Evolutionary conservation across 2,797 vertebrate species (phyloP), one percentile per base, ranked within the genome.

Genomic region (Capromys pilorides): DNA sequence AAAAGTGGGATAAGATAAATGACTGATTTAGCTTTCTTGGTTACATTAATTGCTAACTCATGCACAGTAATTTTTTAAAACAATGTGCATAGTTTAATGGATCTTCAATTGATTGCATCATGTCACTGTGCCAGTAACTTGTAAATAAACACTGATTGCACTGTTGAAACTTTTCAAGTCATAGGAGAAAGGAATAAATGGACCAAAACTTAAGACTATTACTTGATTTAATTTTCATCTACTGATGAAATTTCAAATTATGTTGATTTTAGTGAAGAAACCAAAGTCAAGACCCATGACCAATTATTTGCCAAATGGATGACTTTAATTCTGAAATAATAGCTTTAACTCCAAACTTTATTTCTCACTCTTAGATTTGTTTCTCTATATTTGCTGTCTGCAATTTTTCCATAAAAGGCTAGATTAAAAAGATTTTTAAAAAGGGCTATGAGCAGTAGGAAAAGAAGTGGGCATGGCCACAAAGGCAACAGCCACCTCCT

Each of bases 271-370:
- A 87, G 77, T 39, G 31, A 88, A 28, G 26, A 95, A 92, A 61
- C 6, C 22, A 67, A 86, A 24, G 24, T 7, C 61, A 39, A 88
- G 19, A 11, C 57, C 26, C 78, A 6, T 84, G 64, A 84, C 31
- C 88, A 54, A 71, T 80, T 83, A 75, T 62, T 57, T 96, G 45
- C 19, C 28, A 41, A 87, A 16, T 78, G 18, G 5, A n/a, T 82
- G 33, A 80, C 2, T 64, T 26, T 87, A 31, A 93, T 64, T 93
- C 62, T 84, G 16, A 91, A 94, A 82, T 67, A 66, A 26, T 93
- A 84, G 28, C 7, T 93, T 80, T 61, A 16, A 87, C 7, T 89
- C 22, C n/a, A 78, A 78, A 91, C 54, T 93, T 49, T 51, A 67
- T 84, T 86, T 94, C 24, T 93, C 12, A 87, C 16, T 24, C 14